Base-by-base conservation (phyloP, 2,113 vertebrate species). In the Poecile atricapillus region DNA sequence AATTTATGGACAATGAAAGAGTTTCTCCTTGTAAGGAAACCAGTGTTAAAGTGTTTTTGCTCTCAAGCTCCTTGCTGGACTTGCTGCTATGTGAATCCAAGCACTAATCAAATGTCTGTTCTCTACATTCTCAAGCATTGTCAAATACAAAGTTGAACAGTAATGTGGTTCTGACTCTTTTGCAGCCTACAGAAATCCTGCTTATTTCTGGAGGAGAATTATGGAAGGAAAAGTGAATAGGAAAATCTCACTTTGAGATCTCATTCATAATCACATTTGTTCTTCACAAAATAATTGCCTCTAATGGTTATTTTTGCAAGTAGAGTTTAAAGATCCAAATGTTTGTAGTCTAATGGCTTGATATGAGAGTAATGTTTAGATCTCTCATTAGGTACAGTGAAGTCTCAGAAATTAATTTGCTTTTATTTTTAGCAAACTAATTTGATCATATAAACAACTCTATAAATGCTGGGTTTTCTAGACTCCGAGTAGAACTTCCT, bases 361-460 rank as follows among this genome's bases (percentile, higher is more conserved):
- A 64, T 86, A 31, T 0, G 24, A 80, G 63, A 80, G 33, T 65
- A 28, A 74, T 56, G 59, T 67, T 95, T 90, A 69, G 53, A 59
- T 74, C 56, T 90, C 39, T 74, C 44, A 30, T 83, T 83, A 67
- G 84, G 71, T 91, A 55, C 46, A 52, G 28, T 22, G 52, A 88
- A n/a, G 41, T 81, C 78, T 91, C 58, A 70, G 56, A 93, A 96
- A 95, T 77, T 77, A 90, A 88, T 91, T 90, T 86, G 47, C 67
- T 55, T 73, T 95, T 93, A 52, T 90, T 90, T 92, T 83, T 83
- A 90, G 89, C 84, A 88, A 83, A 88, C 18, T 88, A 88, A 88
- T 88, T 83, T 88, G 90, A 67, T 94, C n/a, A 70, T 50, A 70
- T 83, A 84, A 91, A 33, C 49, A 81, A 39, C 59, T 82, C 65